phyloP scores from a whole-genome alignment of 2,888 invertebrate species.

The Apotomis turbidana region DNA sequence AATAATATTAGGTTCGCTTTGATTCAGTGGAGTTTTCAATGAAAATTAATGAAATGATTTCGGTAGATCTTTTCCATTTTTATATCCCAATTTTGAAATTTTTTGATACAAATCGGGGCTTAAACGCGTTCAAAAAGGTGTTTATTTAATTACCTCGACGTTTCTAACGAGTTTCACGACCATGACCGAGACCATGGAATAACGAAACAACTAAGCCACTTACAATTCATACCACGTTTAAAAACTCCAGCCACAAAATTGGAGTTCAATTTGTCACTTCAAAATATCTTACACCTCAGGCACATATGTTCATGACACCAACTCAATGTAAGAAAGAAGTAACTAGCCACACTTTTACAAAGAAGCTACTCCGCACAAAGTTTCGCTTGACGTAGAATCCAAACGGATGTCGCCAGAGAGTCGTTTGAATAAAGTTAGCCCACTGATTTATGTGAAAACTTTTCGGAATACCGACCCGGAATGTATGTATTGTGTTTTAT shows the following conservation, averaged over 20 bases:
- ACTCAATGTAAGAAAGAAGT: slow-evolving; percentile 52
- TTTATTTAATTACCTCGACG: too few species aligned
- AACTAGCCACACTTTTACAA: slow-evolving; percentile 65
- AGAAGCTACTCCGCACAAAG: slow-evolving; percentile 69
- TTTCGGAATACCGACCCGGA: slow-evolving; percentile 62
- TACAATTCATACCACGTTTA: too few species aligned
- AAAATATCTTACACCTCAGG: neutral
- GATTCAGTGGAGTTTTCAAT: slow-evolving; percentile 31
- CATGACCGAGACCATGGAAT: too few species aligned
- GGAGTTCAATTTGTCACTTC: slow-evolving; percentile 5
- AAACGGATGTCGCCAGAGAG: slow-evolving; percentile 81
- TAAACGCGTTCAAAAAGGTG: too few species aligned
- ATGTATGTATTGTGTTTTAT: slow-evolving; percentile 72
- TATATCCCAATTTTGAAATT: neutral
- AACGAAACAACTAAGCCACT: too few species aligned
- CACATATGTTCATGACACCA: slow-evolving; percentile 57
- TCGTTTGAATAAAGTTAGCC: slow-evolving; percentile 82
- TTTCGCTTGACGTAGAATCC: slow-evolving; percentile 74
- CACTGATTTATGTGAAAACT: slow-evolving; percentile 81
- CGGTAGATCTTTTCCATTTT: neutral
- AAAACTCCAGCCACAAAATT: neutral
- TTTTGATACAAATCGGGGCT: too few species aligned
- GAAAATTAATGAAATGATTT: neutral
- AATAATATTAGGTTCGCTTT: slow-evolving; percentile 25
- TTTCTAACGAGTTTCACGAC: too few species aligned